These are phyloP conservation scores for Recurvirostra avosetta DNA, from an alignment of 2,113 vertebrate genomes.

Conservation along the genomic window DNA sequence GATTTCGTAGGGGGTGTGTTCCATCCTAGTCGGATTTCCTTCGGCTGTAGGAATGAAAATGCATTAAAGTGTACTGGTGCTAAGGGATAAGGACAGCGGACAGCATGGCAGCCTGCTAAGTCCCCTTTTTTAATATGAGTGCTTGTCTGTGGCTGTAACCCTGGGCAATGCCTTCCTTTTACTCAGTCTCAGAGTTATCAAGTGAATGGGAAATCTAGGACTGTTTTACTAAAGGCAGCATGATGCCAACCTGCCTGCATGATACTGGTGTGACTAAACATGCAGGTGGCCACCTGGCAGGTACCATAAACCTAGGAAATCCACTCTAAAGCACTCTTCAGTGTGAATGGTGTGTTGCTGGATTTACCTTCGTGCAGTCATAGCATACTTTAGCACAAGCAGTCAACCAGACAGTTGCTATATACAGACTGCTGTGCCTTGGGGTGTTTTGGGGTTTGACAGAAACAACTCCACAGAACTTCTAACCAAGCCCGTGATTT, in stretches of 20 bases:
- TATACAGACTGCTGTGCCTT: not conserved
- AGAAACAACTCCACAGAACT: not conserved
- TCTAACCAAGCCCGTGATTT: not conserved
- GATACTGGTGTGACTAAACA: not conserved
- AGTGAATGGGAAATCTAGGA: not conserved
- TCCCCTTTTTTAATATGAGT: not conserved
- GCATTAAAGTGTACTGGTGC: not conserved
- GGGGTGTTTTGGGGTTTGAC: not conserved
- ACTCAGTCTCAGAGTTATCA: not conserved
- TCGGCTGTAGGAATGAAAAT: not conserved
- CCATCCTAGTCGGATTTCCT: not conserved
- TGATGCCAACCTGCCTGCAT: not conserved
- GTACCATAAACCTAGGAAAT: not conserved
- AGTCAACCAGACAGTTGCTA: not conserved
- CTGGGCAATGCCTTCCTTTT: not conserved
- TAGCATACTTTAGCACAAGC: not conserved
- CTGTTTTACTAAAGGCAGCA: not conserved
- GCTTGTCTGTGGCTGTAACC: not conserved
- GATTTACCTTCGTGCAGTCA: not conserved
- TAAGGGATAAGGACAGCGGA: not conserved
- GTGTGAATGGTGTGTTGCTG: not conserved
- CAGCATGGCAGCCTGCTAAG: not conserved
- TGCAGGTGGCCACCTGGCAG: not conserved
- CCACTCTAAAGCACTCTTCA: not conserved
- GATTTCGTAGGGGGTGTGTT: fast-evolving